phyloP scores from a whole-genome alignment of 1,140 invertebrate species.

The Microplitis mediator region DNA sequence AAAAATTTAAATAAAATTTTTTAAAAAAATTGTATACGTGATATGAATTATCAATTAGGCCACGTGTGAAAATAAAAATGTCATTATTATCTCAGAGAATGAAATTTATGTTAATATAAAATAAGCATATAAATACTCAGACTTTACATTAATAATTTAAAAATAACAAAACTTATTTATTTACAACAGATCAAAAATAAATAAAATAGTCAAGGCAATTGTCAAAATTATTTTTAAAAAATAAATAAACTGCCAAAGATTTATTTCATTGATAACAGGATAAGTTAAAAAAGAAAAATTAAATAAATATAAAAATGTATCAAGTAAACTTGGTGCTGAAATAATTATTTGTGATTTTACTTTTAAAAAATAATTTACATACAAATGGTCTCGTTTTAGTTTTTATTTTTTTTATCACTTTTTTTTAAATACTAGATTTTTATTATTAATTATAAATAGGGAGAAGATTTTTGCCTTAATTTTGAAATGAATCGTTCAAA shows the following conservation, averaged over 20 bases:
- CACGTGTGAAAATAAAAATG: not conserved
- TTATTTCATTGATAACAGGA: not conserved
- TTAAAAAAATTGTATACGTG: constrained; percentile 13
- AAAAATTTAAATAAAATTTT: not conserved
- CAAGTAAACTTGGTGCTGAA: not conserved
- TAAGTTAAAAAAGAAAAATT: not conserved
- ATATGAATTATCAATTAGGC: not conserved
- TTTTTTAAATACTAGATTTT: not conserved
- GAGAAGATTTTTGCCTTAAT: too few species aligned
- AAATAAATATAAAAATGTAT: not conserved
- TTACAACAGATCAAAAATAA: not conserved
- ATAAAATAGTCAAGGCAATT: not conserved
- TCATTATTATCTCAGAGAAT: not conserved
- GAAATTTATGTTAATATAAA: not conserved
- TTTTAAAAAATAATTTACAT: too few species aligned
- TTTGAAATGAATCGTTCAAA: too few species aligned
- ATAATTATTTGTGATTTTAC: not conserved
- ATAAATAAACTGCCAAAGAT: constrained; percentile 23
- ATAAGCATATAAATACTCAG: not conserved
- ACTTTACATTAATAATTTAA: not conserved
- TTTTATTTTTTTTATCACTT: not conserved
- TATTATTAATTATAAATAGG: not conserved
- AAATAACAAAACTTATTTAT: not conserved
- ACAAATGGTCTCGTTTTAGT: not conserved
- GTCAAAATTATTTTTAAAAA: not conserved